Evolutionary conservation across 2,113 vertebrate species (phyloP), one percentile per base, ranked within the genome.

Genomic region (Amphiprion percula): DNA sequence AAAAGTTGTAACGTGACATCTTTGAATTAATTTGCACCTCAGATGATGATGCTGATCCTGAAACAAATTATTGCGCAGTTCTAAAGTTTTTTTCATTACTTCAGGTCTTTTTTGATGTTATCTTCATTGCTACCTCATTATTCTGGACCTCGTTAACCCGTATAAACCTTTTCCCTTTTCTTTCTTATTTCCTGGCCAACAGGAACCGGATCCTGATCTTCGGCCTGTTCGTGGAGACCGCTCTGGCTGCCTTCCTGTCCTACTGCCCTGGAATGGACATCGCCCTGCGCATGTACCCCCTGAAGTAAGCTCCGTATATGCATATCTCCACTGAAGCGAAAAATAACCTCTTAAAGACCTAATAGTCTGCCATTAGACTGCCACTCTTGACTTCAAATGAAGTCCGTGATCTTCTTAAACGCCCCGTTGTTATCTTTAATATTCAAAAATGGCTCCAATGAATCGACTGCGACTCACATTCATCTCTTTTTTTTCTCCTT

Each of bases 221-320:
- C 9, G 95, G 95, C 4, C 68, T 95, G 63, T 94, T 96, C 49
- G 88, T 93, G n/a, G 95, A 95, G 89, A 96, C 95, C 0, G 89
- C 93, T 17, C 89, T 96, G 64, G 94, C 94, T 47, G 95, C 94
- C 58, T 95, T 95, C 90, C 90, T 95, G 74, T 95, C 95, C 58
- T 95, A 95, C 89, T 95, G 94, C 85, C 95, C 95, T 7, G 95
- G 95, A 19, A 95, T 95, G 95, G 95, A 95, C 54, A 0, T 95
- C 1, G 94, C 94, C 21, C 79, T 96, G 78, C 94, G 94, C 90
- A 95, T 96, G 95, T 95, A 95, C 86, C 94, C 95, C 4, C 85
- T 95, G 41, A 95, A 88, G 94, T 95, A 92, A 55, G 94, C 75
- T 24, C 68, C n/a, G 47, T 74, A 80, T 67, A 72, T 76, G 62